Base-by-base conservation (phyloP, 2,113 vertebrate genomes). In the Hyaena hyaena region DNA sequence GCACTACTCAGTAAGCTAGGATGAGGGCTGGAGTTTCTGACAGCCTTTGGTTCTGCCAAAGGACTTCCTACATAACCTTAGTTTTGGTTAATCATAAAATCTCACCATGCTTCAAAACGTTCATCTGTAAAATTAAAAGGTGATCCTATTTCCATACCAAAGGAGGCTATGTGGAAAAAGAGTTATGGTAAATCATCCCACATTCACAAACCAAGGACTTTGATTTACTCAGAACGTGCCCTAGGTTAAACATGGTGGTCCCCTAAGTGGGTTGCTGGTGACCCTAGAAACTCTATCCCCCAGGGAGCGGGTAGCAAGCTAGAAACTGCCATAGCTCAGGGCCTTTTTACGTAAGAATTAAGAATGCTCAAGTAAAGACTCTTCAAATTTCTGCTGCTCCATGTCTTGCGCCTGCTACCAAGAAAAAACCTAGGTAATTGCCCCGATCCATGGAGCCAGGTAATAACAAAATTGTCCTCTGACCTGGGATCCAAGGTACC, bases 61-160 rank as follows among this genome's bases (percentile, higher is more conserved):
- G n/a, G 85, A 81, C 61, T 48, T 90, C 31, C 45, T 61, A 63
- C n/a, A 39, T n/a, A 88, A 81, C 10, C 53, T 91, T 61, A 26
- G 35, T 80, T 94, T 39, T 58, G 43, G 21, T 31, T 61, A 68
- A 77, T 43, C 39, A 76, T 55, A 48, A 35, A 28, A 53, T 88
- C 33, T 76, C 82, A 6, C 31, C 76, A 33, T 82, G 53, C 7
- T 88, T 92, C 31, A 68, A 24, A 15, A 3, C 92, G 71, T 74
- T 66, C 65, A 93, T 65, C 45, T 88, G 35, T 65, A 61, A 82
- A 92, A 95, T 80, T 66, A 93, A 84, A 93, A 87, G 45, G 17
- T n/a, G 35, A 87, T 66, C 3, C 0, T 55, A 84, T 84, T 80
- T 84, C 28, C 71, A 28, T 48, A 23, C 81, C 87, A 81, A 85